Evolutionary conservation across 2,113 vertebrate species (phyloP), one percentile per base, ranked within the genome.

Genomic region (Paraplagusia blochii): DNA sequence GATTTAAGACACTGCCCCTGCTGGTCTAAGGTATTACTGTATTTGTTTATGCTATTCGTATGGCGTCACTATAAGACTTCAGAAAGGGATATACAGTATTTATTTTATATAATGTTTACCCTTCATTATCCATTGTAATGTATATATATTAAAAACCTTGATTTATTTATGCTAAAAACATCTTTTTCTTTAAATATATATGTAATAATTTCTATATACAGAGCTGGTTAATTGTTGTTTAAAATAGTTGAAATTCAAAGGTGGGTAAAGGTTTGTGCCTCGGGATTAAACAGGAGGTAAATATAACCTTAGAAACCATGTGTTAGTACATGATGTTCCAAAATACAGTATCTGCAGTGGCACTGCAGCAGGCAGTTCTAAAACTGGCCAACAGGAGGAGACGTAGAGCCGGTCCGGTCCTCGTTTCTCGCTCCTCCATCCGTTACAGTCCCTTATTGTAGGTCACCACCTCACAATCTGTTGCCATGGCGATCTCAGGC

Each of bases 381-480:
- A 40, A 61, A 61, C 42, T 38, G 39, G 66, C 38, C 33, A 10
- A 48, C 57, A 61, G 62, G 36, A 62, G 51, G 9, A 66, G 52
- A 55, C 69, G 53, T 42, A 9, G 34, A 40, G 58, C 12, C 33
- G 17, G 8, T 11, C 53, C 18, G 6, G 36, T 44, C 13, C 11
- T 74, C 44, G 18, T 50, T 56, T 68, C 44, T 42, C 8, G 16
- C 14, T 16, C 9, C 50, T 46, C 33, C 72, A 22, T 77, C 68
- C 74, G 83, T 90, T 82, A 99, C 89, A 99, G 81, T 16, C 97
- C 97, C 81, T 98, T 99, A 81, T 99, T 99, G 91, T 98, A 99
- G 84, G 93, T 89, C 78, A 98, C 90, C n/a, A 92, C 91, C 86
- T 92, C 91, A 78, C 93, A 92, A 88, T 88, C 84, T 2, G 95